phyloP scores from a whole-genome alignment of 1,140 invertebrate species.

The Microplitis mediator region DNA sequence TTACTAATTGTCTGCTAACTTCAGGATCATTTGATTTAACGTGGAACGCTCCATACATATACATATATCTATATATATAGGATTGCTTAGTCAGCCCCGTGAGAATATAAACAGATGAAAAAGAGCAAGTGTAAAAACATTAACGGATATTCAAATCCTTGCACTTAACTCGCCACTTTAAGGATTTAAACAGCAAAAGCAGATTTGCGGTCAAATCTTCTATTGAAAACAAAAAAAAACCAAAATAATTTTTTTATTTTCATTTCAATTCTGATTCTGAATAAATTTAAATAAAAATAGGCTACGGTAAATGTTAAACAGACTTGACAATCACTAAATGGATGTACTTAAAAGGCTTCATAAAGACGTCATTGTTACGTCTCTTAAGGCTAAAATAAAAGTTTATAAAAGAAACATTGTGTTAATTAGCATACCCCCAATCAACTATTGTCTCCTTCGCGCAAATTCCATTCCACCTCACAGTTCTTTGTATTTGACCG shows the following conservation, averaged over 20 bases:
- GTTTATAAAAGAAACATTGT: slow-evolving; percentile 20
- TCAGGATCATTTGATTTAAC: too few species aligned
- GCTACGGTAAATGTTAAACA: too few species aligned
- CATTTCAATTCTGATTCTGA: too few species aligned
- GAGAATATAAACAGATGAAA: slow-evolving; percentile 51
- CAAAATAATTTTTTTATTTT: too few species aligned
- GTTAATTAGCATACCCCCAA: slow-evolving; percentile 46
- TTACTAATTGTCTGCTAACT: too few species aligned
- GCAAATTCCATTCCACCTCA: slow-evolving; percentile 56
- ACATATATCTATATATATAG: slow-evolving; percentile 27
- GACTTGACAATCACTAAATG: too few species aligned
- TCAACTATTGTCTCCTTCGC: slow-evolving; percentile 60
- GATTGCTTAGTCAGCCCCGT: slow-evolving; percentile 48
- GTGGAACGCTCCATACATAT: too few species aligned
- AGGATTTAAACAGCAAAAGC: neutral
- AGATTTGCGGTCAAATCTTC: neutral
- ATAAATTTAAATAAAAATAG: too few species aligned
- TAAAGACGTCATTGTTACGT: neutral
- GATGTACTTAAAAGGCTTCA: too few species aligned
- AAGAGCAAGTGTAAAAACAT: slow-evolving; percentile 32
- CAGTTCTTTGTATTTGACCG: slow-evolving; percentile 54
- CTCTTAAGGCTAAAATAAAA: neutral
- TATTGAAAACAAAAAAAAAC: neutral
- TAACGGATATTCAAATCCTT: slow-evolving; percentile 48
- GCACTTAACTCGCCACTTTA: slow-evolving; percentile 58